Percentiles rank a stretch among this genome's conserved stretches.
Conservation (phyloP, 2,888 invertebrate genomes). For the Erebia aethiops region DNA sequence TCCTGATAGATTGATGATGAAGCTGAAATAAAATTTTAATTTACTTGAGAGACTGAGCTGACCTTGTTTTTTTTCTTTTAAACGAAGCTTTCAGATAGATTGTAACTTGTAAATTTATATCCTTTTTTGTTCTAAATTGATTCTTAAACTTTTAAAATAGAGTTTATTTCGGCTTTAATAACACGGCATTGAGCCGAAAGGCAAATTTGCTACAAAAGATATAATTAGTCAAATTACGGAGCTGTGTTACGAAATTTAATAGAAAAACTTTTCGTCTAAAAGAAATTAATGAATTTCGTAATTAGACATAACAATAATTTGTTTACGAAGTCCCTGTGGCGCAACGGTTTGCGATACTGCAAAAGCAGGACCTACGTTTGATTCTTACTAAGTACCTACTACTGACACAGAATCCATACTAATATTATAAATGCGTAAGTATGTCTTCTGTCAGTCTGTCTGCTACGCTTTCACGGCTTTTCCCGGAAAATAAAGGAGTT, state of each 20-base stretch:
- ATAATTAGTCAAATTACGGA: slow-evolving; percentile 41
- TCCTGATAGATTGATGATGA: slow-evolving; percentile 6
- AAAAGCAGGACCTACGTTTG: background rate
- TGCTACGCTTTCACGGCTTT: too few relatives aligned
- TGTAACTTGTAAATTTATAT: slow-evolving; percentile 1
- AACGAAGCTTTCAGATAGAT: background rate
- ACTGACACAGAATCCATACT: too few relatives aligned
- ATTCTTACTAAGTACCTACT: too few relatives aligned
- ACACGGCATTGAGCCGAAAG: slow-evolving; percentile 24
- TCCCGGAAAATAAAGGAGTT: too few relatives aligned
- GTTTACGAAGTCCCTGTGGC: background rate
- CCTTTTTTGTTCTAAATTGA: slow-evolving; percentile 6
- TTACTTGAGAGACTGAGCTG: slow-evolving; percentile 8
- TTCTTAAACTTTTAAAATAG: background rate
- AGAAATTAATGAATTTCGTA: slow-evolving; percentile 30
- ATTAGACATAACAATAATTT: background rate
- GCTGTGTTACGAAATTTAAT: slow-evolving; percentile 37
- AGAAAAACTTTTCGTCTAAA: slow-evolving; percentile 34
- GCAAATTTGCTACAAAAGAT: slow-evolving; percentile 29
- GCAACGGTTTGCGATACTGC: background rate
- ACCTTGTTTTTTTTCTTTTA: slow-evolving; percentile 10
- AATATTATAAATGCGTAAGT: too few relatives aligned
- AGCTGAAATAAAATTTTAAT: background rate
- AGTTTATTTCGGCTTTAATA: slow-evolving; percentile 4
- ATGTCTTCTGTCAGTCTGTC: too few relatives aligned